Evolutionary conservation across 2,113 vertebrate genomes (phyloP).

Genomic region (Poeciliopsis prolifica): DNA sequence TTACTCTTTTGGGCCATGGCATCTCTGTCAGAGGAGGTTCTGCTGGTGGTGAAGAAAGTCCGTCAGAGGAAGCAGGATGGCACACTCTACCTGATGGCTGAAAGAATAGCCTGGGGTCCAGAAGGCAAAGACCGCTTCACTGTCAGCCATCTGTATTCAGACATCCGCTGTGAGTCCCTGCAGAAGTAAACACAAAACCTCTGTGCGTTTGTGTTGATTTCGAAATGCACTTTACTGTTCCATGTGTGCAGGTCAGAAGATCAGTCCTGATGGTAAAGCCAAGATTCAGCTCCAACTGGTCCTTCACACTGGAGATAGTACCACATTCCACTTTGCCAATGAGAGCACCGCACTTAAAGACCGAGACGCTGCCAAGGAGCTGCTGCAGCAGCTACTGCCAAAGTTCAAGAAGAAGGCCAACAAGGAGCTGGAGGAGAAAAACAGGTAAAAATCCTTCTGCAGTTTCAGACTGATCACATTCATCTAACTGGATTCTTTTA

Average conservation of each 20-base stretch:
- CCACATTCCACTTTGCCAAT: constrained; percentile 97
- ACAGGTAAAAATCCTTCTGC: constrained; percentile 82
- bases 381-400: constrained; percentile 95
- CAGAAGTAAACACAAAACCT: not conserved
- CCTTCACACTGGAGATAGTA: constrained; percentile 94
- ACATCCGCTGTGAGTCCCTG: constrained; percentile 94
- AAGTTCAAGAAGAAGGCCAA: constrained; percentile 99
- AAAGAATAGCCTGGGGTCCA: constrained; percentile 95
- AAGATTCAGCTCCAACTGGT: constrained; percentile 98
- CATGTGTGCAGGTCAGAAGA: constrained; percentile 91
- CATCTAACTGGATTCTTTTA: too few relatives aligned
- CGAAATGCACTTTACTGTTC: not conserved
- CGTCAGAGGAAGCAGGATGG: constrained; percentile 98
- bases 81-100: constrained; percentile 96
- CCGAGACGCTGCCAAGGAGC: constrained; percentile 93
- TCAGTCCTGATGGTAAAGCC: constrained; percentile 98
- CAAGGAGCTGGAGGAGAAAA: constrained; percentile 98
- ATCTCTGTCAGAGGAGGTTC: constrained; percentile 96
- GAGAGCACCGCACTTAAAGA: constrained; percentile 94
- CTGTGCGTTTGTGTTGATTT: not conserved
- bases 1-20: constrained; percentile 81
- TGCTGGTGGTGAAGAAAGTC: constrained; percentile 95
- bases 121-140: constrained; percentile 98
- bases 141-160: constrained; percentile 94
- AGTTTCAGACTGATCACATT: too few relatives aligned